phyloP scores from a whole-genome alignment of 2,888 invertebrate genomes.

The Noctua janthe region DNA sequence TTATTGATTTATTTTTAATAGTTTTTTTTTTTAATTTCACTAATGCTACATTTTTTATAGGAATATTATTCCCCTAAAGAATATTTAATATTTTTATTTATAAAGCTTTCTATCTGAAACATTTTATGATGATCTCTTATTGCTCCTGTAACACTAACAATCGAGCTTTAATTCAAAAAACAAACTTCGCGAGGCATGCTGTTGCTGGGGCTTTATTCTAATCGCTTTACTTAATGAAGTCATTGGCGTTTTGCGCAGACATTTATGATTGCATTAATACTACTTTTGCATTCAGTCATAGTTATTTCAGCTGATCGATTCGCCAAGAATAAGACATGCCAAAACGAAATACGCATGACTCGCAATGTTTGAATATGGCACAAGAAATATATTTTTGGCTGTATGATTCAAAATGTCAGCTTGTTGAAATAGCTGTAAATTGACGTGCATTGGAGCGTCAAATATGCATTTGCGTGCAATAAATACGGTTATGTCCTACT shows the following conservation, averaged over 20 bases:
- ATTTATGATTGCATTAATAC: slow-evolving; percentile 9
- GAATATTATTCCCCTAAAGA: neutral
- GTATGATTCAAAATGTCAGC: neutral
- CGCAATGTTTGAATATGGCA: slow-evolving; percentile 20
- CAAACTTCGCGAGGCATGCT: slow-evolving; percentile 13
- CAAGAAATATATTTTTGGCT: slow-evolving; percentile 3
- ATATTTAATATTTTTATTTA: neutral
- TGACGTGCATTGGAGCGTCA: slow-evolving; percentile 35
- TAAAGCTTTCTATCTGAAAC: slow-evolving; percentile 3
- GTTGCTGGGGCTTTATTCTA: neutral
- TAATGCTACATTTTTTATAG: neutral
- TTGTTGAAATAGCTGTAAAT: neutral
- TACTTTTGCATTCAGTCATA: neutral
- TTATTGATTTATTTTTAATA: neutral
- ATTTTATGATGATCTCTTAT: neutral
- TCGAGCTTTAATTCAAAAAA: neutral
- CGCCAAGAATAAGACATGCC: neutral
- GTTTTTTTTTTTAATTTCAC: neutral
- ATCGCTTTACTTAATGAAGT: no score
- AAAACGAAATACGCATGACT: slow-evolving; percentile 1
- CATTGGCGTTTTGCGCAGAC: neutral
- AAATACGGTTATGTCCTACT: slow-evolving; percentile 70
- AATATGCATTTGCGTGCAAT: slow-evolving; percentile 77
- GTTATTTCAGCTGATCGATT: neutral
- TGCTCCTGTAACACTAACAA: neutral